Conservation (phyloP, 1,140 invertebrate genomes). For the Scaptodrosophila lebanonensis region DNA sequence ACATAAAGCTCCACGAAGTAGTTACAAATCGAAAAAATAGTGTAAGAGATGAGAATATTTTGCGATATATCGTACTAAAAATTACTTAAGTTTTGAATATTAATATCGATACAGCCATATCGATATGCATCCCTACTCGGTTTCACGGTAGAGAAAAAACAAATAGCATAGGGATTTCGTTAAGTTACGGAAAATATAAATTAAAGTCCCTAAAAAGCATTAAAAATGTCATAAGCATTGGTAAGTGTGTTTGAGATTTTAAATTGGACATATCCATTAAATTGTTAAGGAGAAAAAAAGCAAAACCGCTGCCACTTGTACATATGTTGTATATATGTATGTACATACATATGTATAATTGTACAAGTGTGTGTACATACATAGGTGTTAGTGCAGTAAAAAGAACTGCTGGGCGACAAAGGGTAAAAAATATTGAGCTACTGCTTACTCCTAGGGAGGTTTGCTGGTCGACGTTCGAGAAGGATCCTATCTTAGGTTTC, state of each 20-base stretch:
- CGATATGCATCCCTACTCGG: too few species aligned
- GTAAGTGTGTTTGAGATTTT: slow-evolving; percentile 31
- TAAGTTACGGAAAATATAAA: too few species aligned
- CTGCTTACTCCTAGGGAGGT: slow-evolving; percentile 6
- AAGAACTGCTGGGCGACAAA: slow-evolving; percentile 30
- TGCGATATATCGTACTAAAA: too few species aligned
- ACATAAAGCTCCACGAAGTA: too few species aligned
- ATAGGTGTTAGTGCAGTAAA: slow-evolving; percentile 19
- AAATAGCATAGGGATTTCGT: too few species aligned
- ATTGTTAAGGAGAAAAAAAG: neutral
- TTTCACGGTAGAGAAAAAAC: too few species aligned
- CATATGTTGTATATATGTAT: neutral
- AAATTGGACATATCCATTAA: neutral
- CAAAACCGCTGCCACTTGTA: neutral
- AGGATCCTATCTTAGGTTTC: neutral
- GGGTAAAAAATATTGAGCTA: slow-evolving; percentile 42
- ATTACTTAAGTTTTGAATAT: too few species aligned
- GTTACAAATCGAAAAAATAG: too few species aligned
- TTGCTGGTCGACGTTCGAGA: neutral
- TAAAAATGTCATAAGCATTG: slow-evolving; percentile 54
- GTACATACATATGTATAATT: neutral
- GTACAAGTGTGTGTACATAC: slow-evolving; percentile 4
- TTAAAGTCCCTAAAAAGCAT: too few species aligned
- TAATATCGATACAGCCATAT: too few species aligned
- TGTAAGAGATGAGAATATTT: too few species aligned